Conservation (phyloP, 1,140 invertebrate genomes). For the Eupeodes corollae region DNA sequence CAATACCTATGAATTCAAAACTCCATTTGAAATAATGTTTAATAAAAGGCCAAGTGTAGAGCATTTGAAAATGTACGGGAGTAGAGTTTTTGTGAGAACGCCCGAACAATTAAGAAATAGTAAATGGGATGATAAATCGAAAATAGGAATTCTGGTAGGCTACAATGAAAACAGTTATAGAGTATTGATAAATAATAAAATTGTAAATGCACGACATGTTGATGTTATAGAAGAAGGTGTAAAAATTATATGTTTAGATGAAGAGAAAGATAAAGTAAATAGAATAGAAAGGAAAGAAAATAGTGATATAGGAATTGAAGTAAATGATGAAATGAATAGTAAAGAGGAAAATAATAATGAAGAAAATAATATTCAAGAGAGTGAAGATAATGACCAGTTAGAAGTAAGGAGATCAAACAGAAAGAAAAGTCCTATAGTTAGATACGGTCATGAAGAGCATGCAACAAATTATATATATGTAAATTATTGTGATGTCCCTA, state of each 20-base stretch:
- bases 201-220: conserved; percentile 9
- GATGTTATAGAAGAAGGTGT: conserved; percentile 4
- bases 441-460: conserved; percentile 13
- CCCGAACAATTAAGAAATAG: conserved; percentile 23
- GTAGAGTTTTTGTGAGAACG: conserved; percentile 25
- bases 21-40: conserved; percentile 34
- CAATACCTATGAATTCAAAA: conserved; percentile 32
- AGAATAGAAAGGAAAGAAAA: conserved; percentile 2
- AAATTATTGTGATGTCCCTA: conserved; percentile 23
- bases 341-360: conserved; percentile 6
- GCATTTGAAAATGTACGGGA: conserved; percentile 20
- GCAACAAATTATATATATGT: conserved; percentile 24
- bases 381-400: conserved; percentile 12
- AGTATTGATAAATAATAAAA: conserved; percentile 6
- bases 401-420: conserved; percentile 3
- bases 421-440: conserved; percentile 11
- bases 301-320: conserved; percentile 13
- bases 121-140: conserved; percentile 29
- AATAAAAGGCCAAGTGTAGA: conserved; percentile 21
- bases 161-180: conserved; percentile 1
- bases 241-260: conserved; percentile 3
- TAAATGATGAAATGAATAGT: conserved; percentile 9
- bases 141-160: conserved; percentile 4
- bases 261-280: background rate
- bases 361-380: conserved; percentile 8